Conservation (phyloP, 2,797 vertebrate genomes). For the Mallotus villosus region DNA sequence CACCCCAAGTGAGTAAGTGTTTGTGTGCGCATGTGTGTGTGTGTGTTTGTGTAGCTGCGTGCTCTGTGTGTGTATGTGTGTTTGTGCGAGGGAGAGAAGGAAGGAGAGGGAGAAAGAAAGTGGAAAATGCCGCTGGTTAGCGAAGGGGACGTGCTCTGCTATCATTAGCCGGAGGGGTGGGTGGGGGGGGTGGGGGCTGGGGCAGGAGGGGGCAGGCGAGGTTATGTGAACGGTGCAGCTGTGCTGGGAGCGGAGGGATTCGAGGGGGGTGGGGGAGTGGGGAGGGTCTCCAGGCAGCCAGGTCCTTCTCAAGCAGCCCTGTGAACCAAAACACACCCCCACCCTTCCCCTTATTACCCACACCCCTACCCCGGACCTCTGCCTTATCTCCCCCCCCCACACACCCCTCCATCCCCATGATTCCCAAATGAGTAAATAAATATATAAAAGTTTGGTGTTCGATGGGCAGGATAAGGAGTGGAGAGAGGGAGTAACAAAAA, state of each 20-base stretch:
- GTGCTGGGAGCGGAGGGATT: slow-evolving; percentile 80
- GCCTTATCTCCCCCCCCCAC: slow-evolving; percentile 45
- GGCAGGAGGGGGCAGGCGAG: slow-evolving; percentile 75
- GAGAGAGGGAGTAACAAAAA: slow-evolving; percentile 42
- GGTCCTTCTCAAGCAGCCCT: slow-evolving; percentile 74
- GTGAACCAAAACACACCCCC: slow-evolving; percentile 58
- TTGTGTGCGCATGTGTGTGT: slow-evolving; percentile 8
- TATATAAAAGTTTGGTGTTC: slow-evolving; percentile 66
- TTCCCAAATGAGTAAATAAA: slow-evolving; percentile 71
- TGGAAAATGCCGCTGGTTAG: slow-evolving; percentile 83
- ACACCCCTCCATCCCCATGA: slow-evolving; percentile 47
- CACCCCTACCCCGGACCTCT: slow-evolving; percentile 51
- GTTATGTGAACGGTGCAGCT: slow-evolving; percentile 83
- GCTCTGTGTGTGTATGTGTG: slow-evolving; percentile 13
- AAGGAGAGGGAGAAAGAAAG: slow-evolving; percentile 46
- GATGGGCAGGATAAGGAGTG: slow-evolving; percentile 72
- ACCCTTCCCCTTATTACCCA: slow-evolving; percentile 40
- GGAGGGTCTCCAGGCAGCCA: slow-evolving; percentile 65
- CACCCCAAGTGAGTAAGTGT: slow-evolving; percentile 56
- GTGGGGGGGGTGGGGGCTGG: not conserved
- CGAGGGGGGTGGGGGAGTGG: slow-evolving; percentile 42
- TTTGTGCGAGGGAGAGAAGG: slow-evolving; percentile 18
- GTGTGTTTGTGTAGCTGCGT: slow-evolving; percentile 26
- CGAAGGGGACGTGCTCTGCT: slow-evolving; percentile 78
- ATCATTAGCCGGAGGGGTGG: slow-evolving; percentile 74